phyloP scores from a whole-genome alignment of 2,888 invertebrate species.

The Oscheius sp. region DNA sequence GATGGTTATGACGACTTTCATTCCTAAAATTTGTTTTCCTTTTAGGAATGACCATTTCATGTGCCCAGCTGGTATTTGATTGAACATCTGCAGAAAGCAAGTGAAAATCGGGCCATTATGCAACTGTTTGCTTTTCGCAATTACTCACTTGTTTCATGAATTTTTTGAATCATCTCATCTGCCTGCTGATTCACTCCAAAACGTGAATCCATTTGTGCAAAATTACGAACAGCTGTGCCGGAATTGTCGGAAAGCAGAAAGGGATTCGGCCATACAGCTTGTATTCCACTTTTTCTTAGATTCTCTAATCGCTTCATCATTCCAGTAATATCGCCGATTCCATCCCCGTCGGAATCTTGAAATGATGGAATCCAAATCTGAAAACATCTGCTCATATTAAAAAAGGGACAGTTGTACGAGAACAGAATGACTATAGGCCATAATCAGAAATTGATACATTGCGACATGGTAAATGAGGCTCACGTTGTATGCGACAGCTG shows the following conservation, averaged over 20 bases:
- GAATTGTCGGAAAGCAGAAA: conserved; percentile 53
- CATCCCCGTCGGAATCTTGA: conserved; percentile 84
- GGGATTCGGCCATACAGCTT: conserved; percentile 55
- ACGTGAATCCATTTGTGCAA: conserved; percentile 78
- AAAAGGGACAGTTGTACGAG: neutral
- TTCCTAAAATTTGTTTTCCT: conserved; percentile 26
- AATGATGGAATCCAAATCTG: conserved; percentile 88
- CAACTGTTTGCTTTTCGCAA: too few species aligned
- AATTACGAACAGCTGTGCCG: conserved; percentile 71
- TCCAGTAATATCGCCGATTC: conserved; percentile 84
- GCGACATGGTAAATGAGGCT: conserved; percentile 3
- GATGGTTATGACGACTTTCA: conserved; percentile 73
- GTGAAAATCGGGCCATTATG: too few species aligned
- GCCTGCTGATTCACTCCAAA: conserved; percentile 81
- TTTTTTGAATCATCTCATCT: conserved; percentile 76
- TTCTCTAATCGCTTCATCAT: conserved; percentile 46
- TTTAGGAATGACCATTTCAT: neutral
- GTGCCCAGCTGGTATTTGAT: too few species aligned
- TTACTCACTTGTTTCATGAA: conserved; percentile 75
- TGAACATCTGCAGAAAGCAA: too few species aligned
- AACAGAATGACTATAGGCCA: neutral
- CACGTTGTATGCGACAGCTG: conserved; percentile 63
- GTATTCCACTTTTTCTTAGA: conserved; percentile 42
- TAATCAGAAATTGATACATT: conserved; percentile 5
- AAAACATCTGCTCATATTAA: conserved; percentile 45